These are phyloP conservation scores for Capricornis sumatraensis DNA, from an alignment of 2,113 vertebrate species.

Conservation along the genomic window DNA sequence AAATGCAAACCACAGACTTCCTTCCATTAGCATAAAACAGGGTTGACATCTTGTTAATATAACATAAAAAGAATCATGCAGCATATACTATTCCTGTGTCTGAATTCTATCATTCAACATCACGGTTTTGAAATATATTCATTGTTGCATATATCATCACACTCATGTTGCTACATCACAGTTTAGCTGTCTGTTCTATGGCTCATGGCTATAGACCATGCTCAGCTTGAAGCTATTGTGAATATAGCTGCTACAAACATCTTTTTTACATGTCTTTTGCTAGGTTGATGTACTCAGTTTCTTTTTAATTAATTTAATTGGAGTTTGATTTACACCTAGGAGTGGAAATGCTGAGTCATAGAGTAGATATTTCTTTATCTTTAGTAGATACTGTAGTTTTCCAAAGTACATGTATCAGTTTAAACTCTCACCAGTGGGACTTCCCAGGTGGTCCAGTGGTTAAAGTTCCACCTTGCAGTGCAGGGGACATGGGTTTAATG, in stretches of 20 bases:
- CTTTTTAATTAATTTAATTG: neutral
- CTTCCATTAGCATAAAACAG: neutral
- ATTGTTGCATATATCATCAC: neutral
- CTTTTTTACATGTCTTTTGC: neutral
- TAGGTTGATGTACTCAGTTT: neutral
- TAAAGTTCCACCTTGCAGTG: neutral
- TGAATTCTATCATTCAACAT: neutral
- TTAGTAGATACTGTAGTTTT: neutral
- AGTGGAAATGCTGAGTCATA: neutral
- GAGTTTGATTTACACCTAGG: neutral
- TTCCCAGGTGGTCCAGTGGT: neutral
- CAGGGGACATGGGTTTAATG: neutral
- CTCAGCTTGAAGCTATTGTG: neutral
- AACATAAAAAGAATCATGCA: neutral
- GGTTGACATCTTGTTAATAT: neutral
- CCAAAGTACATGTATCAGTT: neutral
- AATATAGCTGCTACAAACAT: neutral
- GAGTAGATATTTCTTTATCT: neutral
- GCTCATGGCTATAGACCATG: neutral
- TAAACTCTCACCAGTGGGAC: neutral
- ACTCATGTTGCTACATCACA: neutral
- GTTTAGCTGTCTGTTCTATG: neutral
- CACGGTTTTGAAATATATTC: neutral
- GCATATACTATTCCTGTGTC: neutral
- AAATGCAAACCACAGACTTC: neutral